A percentile compares a stretch with the other conserved stretches of the same genome.
Evolutionary conservation across 2,113 vertebrate species (phyloP).

Genomic region (Sterna hirundo): DNA sequence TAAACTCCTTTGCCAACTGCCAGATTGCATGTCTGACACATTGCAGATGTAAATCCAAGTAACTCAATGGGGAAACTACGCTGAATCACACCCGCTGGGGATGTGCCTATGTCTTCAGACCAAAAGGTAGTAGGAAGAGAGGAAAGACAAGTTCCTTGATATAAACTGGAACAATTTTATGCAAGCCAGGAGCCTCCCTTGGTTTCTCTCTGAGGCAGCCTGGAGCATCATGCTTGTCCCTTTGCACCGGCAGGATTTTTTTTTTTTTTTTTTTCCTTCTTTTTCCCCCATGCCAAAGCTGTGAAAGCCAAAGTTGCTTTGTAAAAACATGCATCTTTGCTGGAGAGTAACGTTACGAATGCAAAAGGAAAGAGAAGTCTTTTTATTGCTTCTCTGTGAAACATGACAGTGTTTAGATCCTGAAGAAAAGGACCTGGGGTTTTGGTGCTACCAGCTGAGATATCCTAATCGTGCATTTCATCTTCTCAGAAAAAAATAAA

Average conservation of each 20-base stretch:
- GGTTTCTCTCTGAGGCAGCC: background rate
- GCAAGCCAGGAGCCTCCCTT: background rate
- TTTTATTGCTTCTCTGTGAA: background rate
- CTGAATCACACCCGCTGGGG: background rate
- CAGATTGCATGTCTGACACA: conserved; percentile 52
- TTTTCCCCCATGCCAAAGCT: background rate
- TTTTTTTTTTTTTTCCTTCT: background rate
- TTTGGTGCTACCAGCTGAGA: background rate
- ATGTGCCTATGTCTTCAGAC: background rate
- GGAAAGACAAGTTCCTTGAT: background rate
- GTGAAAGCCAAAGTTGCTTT: background rate
- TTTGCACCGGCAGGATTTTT: background rate
- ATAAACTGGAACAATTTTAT: background rate
- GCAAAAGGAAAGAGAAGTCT: background rate
- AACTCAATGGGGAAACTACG: background rate
- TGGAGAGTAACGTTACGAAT: background rate
- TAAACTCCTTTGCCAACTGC: conserved; percentile 31
- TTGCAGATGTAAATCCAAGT: conserved; percentile 47
- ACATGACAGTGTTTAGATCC: background rate
- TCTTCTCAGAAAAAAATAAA: background rate
- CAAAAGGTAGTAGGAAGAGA: background rate
- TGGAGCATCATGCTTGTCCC: background rate
- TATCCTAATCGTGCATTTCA: background rate
- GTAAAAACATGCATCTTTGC: background rate
- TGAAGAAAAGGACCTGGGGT: background rate